A percentile compares a stretch with the other conserved stretches of the same genome.
Evolutionary conservation across 2,888 invertebrate species (phyloP).

Genomic region (Zhuqinia jingwanae): DNA sequence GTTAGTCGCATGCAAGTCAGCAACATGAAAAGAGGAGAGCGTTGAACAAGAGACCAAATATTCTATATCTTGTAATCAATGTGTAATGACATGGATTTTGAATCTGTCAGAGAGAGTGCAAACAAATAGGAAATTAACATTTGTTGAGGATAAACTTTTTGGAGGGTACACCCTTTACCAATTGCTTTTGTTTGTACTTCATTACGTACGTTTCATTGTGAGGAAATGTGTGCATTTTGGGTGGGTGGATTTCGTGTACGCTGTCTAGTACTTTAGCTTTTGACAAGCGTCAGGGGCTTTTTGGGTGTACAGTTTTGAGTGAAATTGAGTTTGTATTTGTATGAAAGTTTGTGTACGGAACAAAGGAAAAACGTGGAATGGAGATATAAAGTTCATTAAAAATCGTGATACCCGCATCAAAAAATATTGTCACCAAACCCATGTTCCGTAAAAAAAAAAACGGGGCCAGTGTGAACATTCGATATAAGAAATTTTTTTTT

Average conservation of each 20-base stretch:
- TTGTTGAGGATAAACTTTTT: not conserved
- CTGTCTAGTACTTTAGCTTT: too few relatives aligned
- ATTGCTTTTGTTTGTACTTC: slow-evolving; percentile 41
- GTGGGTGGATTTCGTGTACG: too few relatives aligned
- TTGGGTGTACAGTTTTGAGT: too few relatives aligned
- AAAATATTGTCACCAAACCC: slow-evolving; percentile 24
- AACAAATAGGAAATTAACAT: slow-evolving; percentile 46
- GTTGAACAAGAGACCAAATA: not conserved
- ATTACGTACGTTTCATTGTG: not conserved
- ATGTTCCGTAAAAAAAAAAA: too few relatives aligned
- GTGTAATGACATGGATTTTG: slow-evolving; percentile 15
- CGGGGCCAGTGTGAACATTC: slow-evolving; percentile 44
- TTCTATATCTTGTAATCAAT: not conserved
- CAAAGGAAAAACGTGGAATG: too few relatives aligned
- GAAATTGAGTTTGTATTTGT: too few relatives aligned
- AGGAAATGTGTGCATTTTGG: not conserved
- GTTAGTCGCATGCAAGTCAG: too few relatives aligned
- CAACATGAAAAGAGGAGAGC: too few relatives aligned
- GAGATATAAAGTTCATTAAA: too few relatives aligned
- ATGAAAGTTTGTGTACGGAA: too few relatives aligned
- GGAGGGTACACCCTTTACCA: slow-evolving; percentile 41
- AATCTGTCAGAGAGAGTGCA: slow-evolving; percentile 45
- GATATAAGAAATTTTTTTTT: slow-evolving; percentile 22
- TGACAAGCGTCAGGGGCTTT: too few relatives aligned
- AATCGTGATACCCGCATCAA: too few relatives aligned